Evolutionary conservation across 2,113 vertebrate genomes (phyloP).

Genomic region (Anoura caudifer): DNA sequence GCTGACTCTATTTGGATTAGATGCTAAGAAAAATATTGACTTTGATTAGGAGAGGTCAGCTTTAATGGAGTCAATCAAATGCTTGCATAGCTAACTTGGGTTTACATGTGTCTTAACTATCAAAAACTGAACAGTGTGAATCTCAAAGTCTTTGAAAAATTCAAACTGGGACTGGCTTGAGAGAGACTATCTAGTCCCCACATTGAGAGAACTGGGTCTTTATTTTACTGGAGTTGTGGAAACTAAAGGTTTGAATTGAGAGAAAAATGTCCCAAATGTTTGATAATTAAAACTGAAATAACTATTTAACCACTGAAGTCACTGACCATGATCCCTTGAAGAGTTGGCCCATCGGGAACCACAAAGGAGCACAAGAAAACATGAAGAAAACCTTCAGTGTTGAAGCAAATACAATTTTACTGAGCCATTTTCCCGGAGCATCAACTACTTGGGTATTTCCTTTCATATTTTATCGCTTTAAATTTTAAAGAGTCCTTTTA

Average conservation of each 20-base stretch:
- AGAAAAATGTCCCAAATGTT: not conserved
- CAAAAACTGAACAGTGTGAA: not conserved
- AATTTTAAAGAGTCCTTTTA: not conserved
- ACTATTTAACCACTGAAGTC: not conserved
- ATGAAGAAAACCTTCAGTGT: not conserved
- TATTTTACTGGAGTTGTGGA: not conserved
- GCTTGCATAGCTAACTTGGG: not conserved
- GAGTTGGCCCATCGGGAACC: not conserved
- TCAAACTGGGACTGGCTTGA: not conserved
- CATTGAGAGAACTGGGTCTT: not conserved
- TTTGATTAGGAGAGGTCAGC: not conserved
- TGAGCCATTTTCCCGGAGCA: not conserved
- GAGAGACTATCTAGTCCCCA: not conserved
- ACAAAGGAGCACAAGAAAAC: not conserved
- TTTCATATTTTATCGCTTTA: not conserved
- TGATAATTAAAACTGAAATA: not conserved
- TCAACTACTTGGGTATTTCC: not conserved
- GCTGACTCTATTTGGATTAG: conserved; percentile 4
- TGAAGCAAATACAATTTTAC: not conserved
- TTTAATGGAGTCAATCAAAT: not conserved
- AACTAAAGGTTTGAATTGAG: not conserved
- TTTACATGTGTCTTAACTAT: not conserved
- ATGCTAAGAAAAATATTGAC: not conserved
- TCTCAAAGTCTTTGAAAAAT: not conserved
- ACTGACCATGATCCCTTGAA: not conserved